Conservation (phyloP, 2,888 invertebrate genomes). For the Corbicula japonica region DNA sequence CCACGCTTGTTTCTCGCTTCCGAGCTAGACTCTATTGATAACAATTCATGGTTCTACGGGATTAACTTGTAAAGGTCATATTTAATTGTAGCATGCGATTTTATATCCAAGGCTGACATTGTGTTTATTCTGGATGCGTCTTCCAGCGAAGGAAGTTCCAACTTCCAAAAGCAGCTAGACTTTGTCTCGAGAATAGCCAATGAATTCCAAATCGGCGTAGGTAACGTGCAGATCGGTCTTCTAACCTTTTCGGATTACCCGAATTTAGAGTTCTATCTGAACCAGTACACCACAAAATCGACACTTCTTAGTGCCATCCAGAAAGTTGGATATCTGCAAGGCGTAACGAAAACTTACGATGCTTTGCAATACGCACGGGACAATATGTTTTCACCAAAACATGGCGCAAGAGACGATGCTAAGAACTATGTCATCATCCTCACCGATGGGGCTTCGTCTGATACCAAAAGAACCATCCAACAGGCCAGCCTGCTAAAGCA, state of each 20-base stretch:
- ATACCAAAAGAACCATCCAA: slow-evolving; percentile 53
- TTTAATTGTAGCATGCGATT: slow-evolving; percentile 68
- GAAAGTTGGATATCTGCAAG: slow-evolving; percentile 57
- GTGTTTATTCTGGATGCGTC: slow-evolving; percentile 72
- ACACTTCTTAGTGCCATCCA: slow-evolving; percentile 66
- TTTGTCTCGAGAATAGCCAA: slow-evolving; percentile 68
- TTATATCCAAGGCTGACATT: slow-evolving; percentile 71
- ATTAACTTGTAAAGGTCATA: too few relatives aligned
- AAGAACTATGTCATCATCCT: slow-evolving; percentile 68
- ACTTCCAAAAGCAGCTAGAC: slow-evolving; percentile 72
- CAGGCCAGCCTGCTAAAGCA: slow-evolving; percentile 64
- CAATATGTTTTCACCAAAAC: slow-evolving; percentile 57
- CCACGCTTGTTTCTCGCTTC: too few relatives aligned
- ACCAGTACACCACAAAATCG: slow-evolving; percentile 63
- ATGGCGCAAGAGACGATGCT: slow-evolving; percentile 62
- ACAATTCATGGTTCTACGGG: too few relatives aligned
- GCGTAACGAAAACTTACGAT: slow-evolving; percentile 67
- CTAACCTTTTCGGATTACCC: slow-evolving; percentile 71
- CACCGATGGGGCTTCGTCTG: slow-evolving; percentile 68
- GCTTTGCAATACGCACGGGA: slow-evolving; percentile 63
- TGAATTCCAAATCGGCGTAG: slow-evolving; percentile 67
- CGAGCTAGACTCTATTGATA: too few relatives aligned
- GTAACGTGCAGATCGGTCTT: slow-evolving; percentile 71
- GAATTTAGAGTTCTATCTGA: slow-evolving; percentile 71
- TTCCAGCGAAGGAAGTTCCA: slow-evolving; percentile 60